Evolutionary conservation across 2,888 invertebrate genomes (phyloP).

Genomic region (Anticlea derivata): DNA sequence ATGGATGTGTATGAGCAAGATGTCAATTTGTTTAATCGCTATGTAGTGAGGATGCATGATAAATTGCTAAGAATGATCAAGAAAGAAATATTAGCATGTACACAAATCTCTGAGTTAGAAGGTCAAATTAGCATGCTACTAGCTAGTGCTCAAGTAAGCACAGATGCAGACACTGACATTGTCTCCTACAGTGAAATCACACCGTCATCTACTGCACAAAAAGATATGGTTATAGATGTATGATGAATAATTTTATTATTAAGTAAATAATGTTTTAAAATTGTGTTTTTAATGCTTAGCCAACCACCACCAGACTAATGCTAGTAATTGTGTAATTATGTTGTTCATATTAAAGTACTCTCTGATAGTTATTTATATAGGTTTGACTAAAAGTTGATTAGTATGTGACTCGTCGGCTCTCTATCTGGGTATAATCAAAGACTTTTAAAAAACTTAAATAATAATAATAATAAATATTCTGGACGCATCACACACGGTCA

Average conservation of each 20-base stretch:
- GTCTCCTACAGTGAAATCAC: conserved; percentile 49
- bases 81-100: conserved; percentile 87
- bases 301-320: no score
- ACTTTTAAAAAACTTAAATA: no score
- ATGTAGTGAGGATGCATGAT: conserved; percentile 85
- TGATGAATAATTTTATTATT: conserved; percentile 39
- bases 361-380: no score
- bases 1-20: conserved; percentile 89
- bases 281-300: not conserved
- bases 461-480: no score
- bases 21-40: conserved; percentile 85
- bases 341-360: no score
- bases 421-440: no score
- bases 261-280: conserved; percentile 21
- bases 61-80: conserved; percentile 85
- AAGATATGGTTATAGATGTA: conserved; percentile 84
- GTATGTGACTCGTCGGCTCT: no score
- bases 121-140: conserved; percentile 88
- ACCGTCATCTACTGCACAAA: conserved; percentile 77
- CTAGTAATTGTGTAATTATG: no score
- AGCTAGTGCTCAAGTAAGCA: conserved; percentile 82
- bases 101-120: conserved; percentile 86
- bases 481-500: no score
- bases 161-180: conserved; percentile 58
- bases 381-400: no score